Evolutionary conservation across 2,797 vertebrate species (phyloP), one percentile per base, ranked within the genome.

Genomic region (Argentina silus): DNA sequence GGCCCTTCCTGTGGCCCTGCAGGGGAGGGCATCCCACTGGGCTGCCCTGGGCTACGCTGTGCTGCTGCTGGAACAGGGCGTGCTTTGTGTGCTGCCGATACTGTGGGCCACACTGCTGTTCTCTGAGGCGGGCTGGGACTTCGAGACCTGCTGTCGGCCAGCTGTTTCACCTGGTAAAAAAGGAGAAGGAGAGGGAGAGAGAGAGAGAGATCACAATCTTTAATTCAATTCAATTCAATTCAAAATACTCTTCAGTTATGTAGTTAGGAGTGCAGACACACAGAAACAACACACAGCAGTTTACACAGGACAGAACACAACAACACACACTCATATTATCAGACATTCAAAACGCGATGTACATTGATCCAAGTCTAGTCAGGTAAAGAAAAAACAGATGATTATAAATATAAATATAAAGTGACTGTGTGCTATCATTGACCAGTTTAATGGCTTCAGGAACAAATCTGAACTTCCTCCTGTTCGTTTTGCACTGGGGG

Each of bases 71-170:
- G 97, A 98, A 81, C 98, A 99, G 23, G 98, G 97, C 0, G 97
- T 98, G 93, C 98, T 98, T 81, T 98, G 97, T 0, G 97, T 98
- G 93, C 97, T 99, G 87, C 96, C 97, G 0, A 98, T 96, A 75
- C 98, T 99, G 92, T 95, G 97, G 0, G 96, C 97, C 0, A 96
- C 95, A 0, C 98, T 99, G 96, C 97, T 98, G 94, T 96, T 98
- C 82, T 98, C 97, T 0, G 97, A 99, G 80, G 89, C 94, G 0
- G 96, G 94, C 0, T 92, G 93, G 0, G 95, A 91, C 0, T 93
- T 95, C 50, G 43, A 94, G 43, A 95, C 94, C 78, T 89, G 95
- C 91, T 95, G 96, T 5, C 92, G 85, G 79, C 90, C 91, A 0
- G 89, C 87, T 6, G 92, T 76, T 67, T 92, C 95, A 83, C 96